Base-by-base conservation (phyloP, 2,113 vertebrate species). In the Pimephales promelas region DNA sequence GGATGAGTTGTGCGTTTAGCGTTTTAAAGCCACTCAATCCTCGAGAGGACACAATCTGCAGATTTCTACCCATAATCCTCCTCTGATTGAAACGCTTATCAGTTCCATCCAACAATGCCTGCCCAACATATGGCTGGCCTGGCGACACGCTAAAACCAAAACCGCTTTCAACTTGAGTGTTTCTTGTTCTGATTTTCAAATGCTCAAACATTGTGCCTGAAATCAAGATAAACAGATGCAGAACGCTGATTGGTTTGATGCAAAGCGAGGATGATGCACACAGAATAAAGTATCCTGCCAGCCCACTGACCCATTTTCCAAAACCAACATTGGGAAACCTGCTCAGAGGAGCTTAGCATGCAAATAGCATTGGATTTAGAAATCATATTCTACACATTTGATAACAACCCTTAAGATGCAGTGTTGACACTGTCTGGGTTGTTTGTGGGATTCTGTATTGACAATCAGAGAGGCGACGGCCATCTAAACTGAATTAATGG, bases 401-500 rank as follows among this genome's bases (percentile, higher is more conserved):
- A 88, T 36, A 5, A 36, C 14, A 49, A 16, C 61, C 56, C 61
- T 9, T 31, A 87, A 56, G 71, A 75, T 13, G 10, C 47, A 45
- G 24, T 14, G 78, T 36, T 68, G 31, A 74, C 36, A 54, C 36
- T 34, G 40, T 66, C 11, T 49, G 20, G 59, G 14, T n/a, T 24
- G 34, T 56, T 93, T 91, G 92, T 93, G 94, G 92, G 93, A 92
- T 95, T 95, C 93, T 95, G 95, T 95, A 96, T 94, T 94, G 92
- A 91, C 95, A 94, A 94, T 95, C 95, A 94, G 94, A 94, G 93
- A 86, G 91, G 93, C 57, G 40, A 77, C 92, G 93, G 93, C 92
- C 90, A 92, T 93, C 90, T 92, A 95, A 94, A 94, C 93, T 94
- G 94, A 97, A 96, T 96, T 95, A 94, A 92, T 96, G 68, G 79